A percentile compares a stretch with the other conserved stretches of the same genome.
Conservation (phyloP, 2,888 invertebrate genomes). For the Erannis defoliaria region DNA sequence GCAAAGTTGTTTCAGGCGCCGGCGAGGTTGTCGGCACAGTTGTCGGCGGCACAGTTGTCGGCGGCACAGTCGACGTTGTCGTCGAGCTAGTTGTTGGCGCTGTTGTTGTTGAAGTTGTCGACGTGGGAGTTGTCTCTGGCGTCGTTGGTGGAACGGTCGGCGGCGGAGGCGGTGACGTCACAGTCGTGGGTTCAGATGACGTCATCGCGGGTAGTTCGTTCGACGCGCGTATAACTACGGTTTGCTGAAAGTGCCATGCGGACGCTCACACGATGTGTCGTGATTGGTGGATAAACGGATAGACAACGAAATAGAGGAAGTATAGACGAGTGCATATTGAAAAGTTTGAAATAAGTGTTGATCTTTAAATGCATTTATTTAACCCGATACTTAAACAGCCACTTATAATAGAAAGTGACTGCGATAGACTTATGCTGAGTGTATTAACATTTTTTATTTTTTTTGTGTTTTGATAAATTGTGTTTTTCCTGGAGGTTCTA, state of each 20-base stretch:
- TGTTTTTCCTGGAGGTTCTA: neutral
- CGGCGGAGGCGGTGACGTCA: constrained; percentile 58
- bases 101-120: constrained; percentile 47
- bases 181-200: constrained; percentile 62
- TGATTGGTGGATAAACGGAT: constrained; percentile 60
- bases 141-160: constrained; percentile 52
- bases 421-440: constrained; percentile 17
- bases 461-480: neutral
- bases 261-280: constrained; percentile 82
- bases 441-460: constrained; percentile 9
- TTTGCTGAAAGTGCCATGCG: constrained; percentile 86
- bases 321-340: constrained; percentile 3
- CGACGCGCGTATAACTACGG: constrained; percentile 81
- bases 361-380: constrained; percentile 8
- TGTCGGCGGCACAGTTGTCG: constrained; percentile 52
- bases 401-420: constrained; percentile 17
- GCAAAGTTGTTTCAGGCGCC: constrained; percentile 66
- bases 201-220: constrained; percentile 74
- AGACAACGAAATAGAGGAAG: constrained; percentile 59
- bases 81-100: constrained; percentile 49
- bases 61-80: constrained; percentile 52
- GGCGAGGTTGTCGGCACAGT: constrained; percentile 63
- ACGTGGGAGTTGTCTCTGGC: constrained; percentile 48
- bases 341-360: neutral
- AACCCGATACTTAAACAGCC: constrained; percentile 2